A percentile compares a stretch with the other conserved stretches of the same genome.
phyloP scores from a whole-genome alignment of 2,888 invertebrate genomes.

The Luperina testacea region DNA sequence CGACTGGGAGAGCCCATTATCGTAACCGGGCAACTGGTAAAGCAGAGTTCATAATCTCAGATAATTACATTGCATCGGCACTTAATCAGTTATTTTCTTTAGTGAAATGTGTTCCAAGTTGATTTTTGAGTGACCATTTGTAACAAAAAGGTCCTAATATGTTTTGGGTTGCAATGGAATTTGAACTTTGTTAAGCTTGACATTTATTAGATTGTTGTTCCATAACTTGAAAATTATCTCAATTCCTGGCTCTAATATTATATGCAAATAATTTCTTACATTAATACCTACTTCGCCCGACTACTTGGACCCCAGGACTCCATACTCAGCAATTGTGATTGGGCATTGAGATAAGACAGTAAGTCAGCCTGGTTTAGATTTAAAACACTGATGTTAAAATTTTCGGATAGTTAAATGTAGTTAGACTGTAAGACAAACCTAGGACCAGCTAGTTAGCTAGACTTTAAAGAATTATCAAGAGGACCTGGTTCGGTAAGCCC shows the following conservation, averaged over 20 bases:
- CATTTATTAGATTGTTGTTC: too few species aligned
- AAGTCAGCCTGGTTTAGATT: neutral
- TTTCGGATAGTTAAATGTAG: neutral
- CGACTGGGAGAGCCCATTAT: neutral
- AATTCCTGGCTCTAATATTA: too few species aligned
- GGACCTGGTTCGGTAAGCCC: too few species aligned
- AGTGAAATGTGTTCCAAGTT: neutral
- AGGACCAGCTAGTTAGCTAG: neutral
- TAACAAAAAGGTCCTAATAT: too few species aligned
- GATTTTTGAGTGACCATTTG: neutral
- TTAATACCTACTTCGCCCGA: neutral
- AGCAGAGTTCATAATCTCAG: neutral
- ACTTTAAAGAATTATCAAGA: neutral
- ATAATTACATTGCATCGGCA: neutral
- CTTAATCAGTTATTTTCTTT: neutral
- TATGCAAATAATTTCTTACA: neutral
- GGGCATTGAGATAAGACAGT: neutral
- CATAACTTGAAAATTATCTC: too few species aligned
- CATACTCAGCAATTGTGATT: neutral
- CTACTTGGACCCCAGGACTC: neutral
- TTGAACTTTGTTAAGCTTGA: too few species aligned
- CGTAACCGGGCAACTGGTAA: neutral
- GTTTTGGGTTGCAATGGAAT: too few species aligned
- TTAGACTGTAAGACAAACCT: neutral
- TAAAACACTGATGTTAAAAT: neutral